Base-by-base conservation (phyloP, 1,140 invertebrate species). In the Bactericera cockerelli region DNA sequence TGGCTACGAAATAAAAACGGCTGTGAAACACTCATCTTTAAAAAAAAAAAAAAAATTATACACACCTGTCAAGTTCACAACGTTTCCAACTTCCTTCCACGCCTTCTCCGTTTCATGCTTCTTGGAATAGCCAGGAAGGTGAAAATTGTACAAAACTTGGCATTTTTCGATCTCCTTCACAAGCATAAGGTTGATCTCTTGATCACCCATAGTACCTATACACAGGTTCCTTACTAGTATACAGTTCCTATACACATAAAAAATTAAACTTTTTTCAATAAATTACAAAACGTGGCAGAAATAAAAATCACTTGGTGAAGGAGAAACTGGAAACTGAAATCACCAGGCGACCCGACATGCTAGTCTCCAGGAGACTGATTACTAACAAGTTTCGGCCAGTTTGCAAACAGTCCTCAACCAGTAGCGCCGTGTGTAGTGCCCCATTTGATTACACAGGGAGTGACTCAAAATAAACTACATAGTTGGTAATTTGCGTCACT, bases 41-140 rank as follows among this genome's bases (percentile, higher is more conserved):
- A 36, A 16, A 11, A 36, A 10, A 36, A 16, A 10, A 11, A 11
- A 11, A 16, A 55, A n/a, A n/a, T n/a, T n/a, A n/a, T 56, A 61
- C 38, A 55, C 58, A 66, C 65, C 62, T 62, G 65, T 56, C 58
- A 61, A 49, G 36, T 62, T 58, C 39, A 66, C 36, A 61, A 63
- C 55, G 53, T 58, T 55, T 38, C 61, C 58, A 2, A 67, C 55
- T 25, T 65, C 55, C 26, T 57, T 11, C 66, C 65, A 67, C 28
- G 65, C 64, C 60, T 65, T 63, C 36, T 67, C 66, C 14, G 64
- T 65, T 4, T 64, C 28, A 61, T 65, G 62, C 60, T 61, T 65
- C 55, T 56, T 66, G 14, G 65, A 66, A 57, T 67, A 67, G 26
- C 60, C 64, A 16, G 64, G 3, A 59, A 67, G 59, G 22, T 61